Percentiles rank a stretch among this genome's conserved stretches.
Conservation (phyloP, 1,140 invertebrate genomes). For the Drosophila oshimai region DNA sequence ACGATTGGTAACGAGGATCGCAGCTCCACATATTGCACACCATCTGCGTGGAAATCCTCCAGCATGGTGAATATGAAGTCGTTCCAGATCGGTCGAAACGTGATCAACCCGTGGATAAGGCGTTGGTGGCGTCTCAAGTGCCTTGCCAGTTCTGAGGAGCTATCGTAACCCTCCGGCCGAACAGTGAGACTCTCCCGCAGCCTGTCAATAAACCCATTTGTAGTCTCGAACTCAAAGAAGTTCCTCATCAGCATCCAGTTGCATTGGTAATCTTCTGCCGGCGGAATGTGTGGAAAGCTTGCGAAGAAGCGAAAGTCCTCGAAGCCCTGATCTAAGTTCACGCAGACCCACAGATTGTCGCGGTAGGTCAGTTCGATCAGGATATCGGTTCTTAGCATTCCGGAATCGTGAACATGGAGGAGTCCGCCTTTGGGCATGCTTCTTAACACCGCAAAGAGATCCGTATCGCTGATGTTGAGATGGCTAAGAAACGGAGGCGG, state of each 20-base stretch:
- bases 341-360: constrained; percentile 51
- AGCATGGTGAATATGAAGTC: constrained; percentile 88
- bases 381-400: constrained; percentile 86
- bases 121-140: constrained; percentile 87
- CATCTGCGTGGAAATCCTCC: constrained; percentile 88
- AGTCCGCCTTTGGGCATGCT: constrained; percentile 89
- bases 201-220: not conserved
- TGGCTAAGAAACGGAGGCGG: constrained; percentile 86
- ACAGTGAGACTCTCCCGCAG: constrained; percentile 13
- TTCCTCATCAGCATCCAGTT: constrained; percentile 86
- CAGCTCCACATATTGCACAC: constrained; percentile 91
- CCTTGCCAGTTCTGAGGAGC: constrained; percentile 86
- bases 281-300: constrained; percentile 8
- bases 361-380: constrained; percentile 22
- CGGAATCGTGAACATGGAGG: constrained; percentile 89
- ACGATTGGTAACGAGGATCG: constrained; percentile 83
- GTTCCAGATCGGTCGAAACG: constrained; percentile 88
- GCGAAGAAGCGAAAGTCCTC: constrained; percentile 80
- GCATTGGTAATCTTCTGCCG: constrained; percentile 63
- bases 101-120: constrained; percentile 85
- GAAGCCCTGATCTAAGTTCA: constrained; percentile 64
- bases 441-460: constrained; percentile 87
- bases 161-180: constrained; percentile 82
- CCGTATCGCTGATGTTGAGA: constrained; percentile 86
- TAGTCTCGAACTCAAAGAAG: constrained; percentile 67